phyloP scores from a whole-genome alignment of 2,113 vertebrate genomes.

The Spermophilus dauricus region DNA sequence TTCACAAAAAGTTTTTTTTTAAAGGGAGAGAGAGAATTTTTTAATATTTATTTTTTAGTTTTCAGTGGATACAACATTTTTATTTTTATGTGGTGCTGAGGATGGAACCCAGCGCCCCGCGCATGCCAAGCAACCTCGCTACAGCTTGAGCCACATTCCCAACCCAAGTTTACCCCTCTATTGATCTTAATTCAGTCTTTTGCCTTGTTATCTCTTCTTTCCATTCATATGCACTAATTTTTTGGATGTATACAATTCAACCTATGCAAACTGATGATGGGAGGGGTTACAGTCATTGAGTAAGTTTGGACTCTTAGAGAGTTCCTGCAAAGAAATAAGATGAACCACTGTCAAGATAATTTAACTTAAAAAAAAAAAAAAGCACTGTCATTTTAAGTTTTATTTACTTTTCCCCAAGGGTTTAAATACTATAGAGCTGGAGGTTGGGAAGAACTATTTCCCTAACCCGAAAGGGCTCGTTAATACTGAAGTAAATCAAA shows the following conservation, averaged over 20 bases:
- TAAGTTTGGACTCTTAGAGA: conserved; percentile 81
- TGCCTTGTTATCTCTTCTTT: background rate
- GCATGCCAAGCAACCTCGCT: no score
- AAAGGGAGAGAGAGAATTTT: no score
- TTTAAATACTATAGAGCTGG: background rate
- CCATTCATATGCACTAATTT: background rate
- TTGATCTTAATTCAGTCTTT: background rate
- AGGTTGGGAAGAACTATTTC: conserved; percentile 46
- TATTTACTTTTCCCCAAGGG: conserved; percentile 55
- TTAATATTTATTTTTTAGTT: no score
- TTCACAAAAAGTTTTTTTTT: background rate
- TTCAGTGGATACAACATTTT: no score
- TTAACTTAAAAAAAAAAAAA: background rate
- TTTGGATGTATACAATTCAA: background rate
- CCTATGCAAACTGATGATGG: background rate
- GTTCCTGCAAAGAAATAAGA: conserved; percentile 83
- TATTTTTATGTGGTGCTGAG: no score
- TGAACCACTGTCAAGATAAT: background rate
- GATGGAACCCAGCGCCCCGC: no score
- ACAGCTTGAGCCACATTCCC: no score
- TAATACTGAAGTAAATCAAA: conserved; percentile 53
- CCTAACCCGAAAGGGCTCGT: conserved; percentile 22
- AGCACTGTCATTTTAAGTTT: conserved; percentile 51
- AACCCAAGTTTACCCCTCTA: background rate
- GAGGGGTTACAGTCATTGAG: conserved; percentile 9